phyloP scores from a whole-genome alignment of 2,797 vertebrate genomes.

The Mormyrops attenuatus region DNA sequence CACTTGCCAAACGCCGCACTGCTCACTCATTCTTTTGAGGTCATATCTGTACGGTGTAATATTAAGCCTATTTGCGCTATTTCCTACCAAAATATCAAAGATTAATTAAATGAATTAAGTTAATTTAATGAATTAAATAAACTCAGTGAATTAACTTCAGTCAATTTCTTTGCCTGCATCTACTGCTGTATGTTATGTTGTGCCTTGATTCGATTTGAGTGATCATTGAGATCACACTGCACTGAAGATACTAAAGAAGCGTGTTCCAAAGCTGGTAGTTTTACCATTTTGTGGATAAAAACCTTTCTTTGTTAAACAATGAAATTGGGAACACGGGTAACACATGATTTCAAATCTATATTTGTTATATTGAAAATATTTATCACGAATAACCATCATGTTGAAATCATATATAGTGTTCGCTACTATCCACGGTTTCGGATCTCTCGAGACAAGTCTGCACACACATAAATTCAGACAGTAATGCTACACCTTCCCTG shows the following conservation, averaged over 20 bases:
- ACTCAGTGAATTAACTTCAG: neutral
- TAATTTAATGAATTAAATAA: neutral
- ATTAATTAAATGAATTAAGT: too few relatives aligned
- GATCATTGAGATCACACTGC: neutral
- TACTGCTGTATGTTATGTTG: neutral
- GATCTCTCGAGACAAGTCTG: neutral
- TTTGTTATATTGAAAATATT: neutral
- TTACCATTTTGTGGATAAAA: neutral
- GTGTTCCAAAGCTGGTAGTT: neutral
- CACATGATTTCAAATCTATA: neutral
- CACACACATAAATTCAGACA: neutral
- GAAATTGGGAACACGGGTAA: neutral
- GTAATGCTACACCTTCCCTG: neutral
- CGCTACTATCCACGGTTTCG: neutral
- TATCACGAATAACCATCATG: neutral
- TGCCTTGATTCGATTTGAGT: neutral
- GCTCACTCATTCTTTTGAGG: neutral
- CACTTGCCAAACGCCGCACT: neutral
- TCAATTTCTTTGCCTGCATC: neutral
- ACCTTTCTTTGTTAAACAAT: neutral
- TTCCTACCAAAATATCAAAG: neutral
- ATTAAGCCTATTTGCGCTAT: neutral
- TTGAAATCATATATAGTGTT: neutral
- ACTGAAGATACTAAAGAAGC: neutral
- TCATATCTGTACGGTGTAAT: neutral